These are phyloP conservation scores for Bugulina stolonifera DNA, from an alignment of 2,888 invertebrate genomes.

Conservation along the genomic window DNA sequence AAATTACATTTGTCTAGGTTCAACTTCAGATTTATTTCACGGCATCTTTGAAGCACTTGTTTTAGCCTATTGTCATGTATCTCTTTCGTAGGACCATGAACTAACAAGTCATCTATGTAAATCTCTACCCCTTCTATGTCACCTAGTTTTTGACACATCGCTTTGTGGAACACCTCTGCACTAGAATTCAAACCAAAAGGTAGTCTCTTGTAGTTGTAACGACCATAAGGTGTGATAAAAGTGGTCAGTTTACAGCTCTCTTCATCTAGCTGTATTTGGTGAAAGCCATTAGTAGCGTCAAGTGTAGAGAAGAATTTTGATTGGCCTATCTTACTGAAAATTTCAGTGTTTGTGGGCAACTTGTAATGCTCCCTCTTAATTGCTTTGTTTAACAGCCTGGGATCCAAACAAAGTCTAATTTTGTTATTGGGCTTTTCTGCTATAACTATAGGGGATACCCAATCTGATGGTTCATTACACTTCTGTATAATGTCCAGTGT, in stretches of 20 bases:
- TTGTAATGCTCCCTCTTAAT: neutral
- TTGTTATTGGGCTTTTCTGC: neutral
- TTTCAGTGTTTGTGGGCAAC: neutral
- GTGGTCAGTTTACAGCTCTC: neutral
- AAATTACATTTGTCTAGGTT: neutral
- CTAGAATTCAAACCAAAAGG: neutral
- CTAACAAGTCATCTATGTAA: constrained; percentile 4
- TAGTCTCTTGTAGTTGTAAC: neutral
- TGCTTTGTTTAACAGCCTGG: neutral
- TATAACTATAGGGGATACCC: neutral
- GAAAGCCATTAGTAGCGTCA: neutral
- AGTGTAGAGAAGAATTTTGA: neutral
- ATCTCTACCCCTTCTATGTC: neutral
- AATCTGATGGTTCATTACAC: constrained; percentile 2
- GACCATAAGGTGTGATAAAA: neutral
- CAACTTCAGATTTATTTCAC: neutral
- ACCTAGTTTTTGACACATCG: neutral
- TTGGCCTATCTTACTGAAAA: neutral
- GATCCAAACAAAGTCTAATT: constrained; percentile 4
- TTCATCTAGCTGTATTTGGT: neutral
- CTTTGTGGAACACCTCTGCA: neutral
- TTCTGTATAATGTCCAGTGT: neutral
- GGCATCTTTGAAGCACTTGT: constrained; percentile 2
- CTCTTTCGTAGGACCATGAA: neutral
- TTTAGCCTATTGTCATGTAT: neutral